A percentile compares a stretch with the other conserved stretches of the same genome.
Evolutionary conservation across 2,888 invertebrate genomes (phyloP).

Genomic region (Kuschelorhynchus macadamiae): DNA sequence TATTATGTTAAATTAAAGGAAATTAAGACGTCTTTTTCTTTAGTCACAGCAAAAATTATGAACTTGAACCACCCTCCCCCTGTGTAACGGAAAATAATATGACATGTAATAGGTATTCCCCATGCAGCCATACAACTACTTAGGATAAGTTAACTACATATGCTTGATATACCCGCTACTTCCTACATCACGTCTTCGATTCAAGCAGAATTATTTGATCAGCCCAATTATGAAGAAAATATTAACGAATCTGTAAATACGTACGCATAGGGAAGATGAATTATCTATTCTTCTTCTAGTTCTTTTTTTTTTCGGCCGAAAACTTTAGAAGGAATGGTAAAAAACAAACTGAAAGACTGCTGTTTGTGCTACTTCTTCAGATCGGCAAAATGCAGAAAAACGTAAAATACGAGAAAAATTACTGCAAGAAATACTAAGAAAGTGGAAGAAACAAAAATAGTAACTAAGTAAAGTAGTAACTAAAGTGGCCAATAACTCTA

Average conservation of each 20-base stretch:
- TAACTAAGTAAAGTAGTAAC: too few species aligned
- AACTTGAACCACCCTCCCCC: too few species aligned
- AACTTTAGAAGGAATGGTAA: conserved; percentile 29
- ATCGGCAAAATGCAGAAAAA: conserved; percentile 28
- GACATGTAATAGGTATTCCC: neutral
- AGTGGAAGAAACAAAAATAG: conserved; percentile 7
- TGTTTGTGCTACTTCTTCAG: conserved; percentile 28
- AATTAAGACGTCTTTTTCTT: too few species aligned
- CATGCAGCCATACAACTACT: conserved; percentile 6
- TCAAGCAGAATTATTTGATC: too few species aligned
- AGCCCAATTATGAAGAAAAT: too few species aligned
- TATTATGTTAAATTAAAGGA: too few species aligned
- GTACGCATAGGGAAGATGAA: too few species aligned
- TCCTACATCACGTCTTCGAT: too few species aligned
- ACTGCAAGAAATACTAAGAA: conserved; percentile 17
- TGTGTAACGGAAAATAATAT: conserved; percentile 1
- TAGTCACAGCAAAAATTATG: too few species aligned
- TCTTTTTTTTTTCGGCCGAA: conserved; percentile 24
- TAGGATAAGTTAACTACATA: neutral
- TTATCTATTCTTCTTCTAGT: too few species aligned
- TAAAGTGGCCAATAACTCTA: too few species aligned
- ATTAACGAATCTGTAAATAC: too few species aligned
- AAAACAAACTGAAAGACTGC: conserved; percentile 31
- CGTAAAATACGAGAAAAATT: conserved; percentile 25
- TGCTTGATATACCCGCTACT: neutral